Base-by-base conservation (phyloP, 2,888 invertebrate genomes). In the Synergus itoensis region DNA sequence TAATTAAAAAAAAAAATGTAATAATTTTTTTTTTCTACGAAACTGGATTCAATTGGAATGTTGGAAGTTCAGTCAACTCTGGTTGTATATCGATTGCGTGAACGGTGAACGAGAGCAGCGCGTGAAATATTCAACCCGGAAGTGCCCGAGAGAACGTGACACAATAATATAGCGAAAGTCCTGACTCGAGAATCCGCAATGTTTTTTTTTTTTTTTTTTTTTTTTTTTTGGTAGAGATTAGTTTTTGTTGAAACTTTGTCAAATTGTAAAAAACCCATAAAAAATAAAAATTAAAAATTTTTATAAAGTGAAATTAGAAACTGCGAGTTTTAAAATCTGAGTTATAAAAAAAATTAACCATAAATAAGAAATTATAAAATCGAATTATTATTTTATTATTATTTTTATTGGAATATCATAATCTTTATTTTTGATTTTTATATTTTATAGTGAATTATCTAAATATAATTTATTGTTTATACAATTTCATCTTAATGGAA, bases 71-170 rank as follows among this genome's bases (percentile, higher is more conserved):
- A 36, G 16, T 16, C 48, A 60, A 60, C 48, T 53, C 48, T 16
- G 9, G 69, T 36, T 73, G 21, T 36, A 69, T 48, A 73, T 76
- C 80, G 78, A 75, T 78, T 82, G 79, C 78, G 78, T 69, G 81
- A 80, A 69, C 78, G 64, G 77, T 77, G 76, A 83, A 83, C 77
- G 79, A 79, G 79, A 80, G 80, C 57, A 65, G 41, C 73, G 76
- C 79, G 80, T 81, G 77, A 83, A 83, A 81, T 73, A 80, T 79
- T 78, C 77, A 81, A 83, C 83, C 83, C 83, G 83, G 83, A 83
- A 83, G 79, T 81, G 78, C 76, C 77, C 79, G 16, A 76, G 64
- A 63, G 45, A 80, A 78, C 53, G 76, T 69, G 64, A 78, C 60
- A n/a, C 73, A 69, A 62, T 69, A 57, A 67, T 11, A 79, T 28